Conservation (phyloP, 2,888 invertebrate species). For the Cylloceria caligata region DNA sequence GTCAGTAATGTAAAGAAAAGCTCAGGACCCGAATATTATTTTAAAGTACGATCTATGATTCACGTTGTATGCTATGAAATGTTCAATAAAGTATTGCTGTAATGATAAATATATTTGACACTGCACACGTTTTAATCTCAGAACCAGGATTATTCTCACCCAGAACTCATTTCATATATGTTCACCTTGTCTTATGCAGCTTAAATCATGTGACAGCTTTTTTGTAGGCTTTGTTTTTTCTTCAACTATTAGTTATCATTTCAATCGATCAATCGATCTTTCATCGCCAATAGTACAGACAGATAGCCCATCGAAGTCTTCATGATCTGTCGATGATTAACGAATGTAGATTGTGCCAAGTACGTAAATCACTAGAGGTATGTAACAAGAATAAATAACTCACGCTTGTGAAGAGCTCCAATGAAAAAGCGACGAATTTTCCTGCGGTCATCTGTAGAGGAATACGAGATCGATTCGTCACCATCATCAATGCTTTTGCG, state of each 20-base stretch:
- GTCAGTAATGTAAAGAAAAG: neutral
- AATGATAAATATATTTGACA: neutral
- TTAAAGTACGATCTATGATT: neutral
- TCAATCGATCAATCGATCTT: conserved; percentile 25
- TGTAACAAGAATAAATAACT: conserved; percentile 4
- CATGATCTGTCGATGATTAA: conserved; percentile 41
- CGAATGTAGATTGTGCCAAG: neutral
- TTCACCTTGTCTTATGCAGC: neutral
- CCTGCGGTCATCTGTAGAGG: conserved; percentile 62
- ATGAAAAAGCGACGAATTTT: conserved; percentile 57
- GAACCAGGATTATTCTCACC: neutral
- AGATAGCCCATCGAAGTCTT: conserved; percentile 62
- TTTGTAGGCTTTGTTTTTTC: no score
- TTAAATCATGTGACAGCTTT: no score
- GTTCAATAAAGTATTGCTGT: no score
- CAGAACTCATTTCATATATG: neutral
- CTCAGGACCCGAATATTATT: neutral
- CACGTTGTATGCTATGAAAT: no score
- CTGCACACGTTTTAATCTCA: neutral
- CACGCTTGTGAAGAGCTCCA: conserved; percentile 52
- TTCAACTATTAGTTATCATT: neutral
- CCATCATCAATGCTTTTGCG: conserved; percentile 45
- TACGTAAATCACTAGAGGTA: neutral
- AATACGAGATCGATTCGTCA: conserved; percentile 46
- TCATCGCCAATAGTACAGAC: conserved; percentile 48